Percentiles rank a stretch among this genome's conserved stretches.
These are phyloP conservation scores for Calliphora vomitoria DNA, from an alignment of 2,888 invertebrate species.

Conservation along the genomic window DNA sequence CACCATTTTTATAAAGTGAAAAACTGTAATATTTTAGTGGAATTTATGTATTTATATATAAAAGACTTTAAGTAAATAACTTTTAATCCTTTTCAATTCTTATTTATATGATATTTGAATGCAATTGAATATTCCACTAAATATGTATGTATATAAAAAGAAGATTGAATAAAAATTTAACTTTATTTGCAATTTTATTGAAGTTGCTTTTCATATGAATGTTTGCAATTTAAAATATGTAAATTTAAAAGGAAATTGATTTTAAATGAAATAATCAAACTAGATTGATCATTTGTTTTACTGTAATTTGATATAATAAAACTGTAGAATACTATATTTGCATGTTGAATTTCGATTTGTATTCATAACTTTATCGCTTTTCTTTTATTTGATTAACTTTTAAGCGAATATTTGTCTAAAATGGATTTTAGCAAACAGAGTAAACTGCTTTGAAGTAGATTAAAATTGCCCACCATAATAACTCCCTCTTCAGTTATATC, in stretches of 20 bases:
- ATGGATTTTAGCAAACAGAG: too few relatives aligned
- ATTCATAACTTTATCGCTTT: too few relatives aligned
- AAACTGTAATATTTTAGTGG: background rate
- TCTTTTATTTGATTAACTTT: too few relatives aligned
- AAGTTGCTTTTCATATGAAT: background rate
- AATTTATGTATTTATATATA: conserved; percentile 14
- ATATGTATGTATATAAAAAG: background rate
- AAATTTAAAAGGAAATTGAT: too few relatives aligned
- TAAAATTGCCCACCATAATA: background rate
- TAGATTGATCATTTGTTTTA: too few relatives aligned
- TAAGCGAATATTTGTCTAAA: too few relatives aligned
- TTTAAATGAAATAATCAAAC: too few relatives aligned
- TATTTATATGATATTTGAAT: conserved; percentile 5
- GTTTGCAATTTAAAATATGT: too few relatives aligned
- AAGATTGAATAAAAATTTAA: background rate
- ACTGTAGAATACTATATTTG: too few relatives aligned
- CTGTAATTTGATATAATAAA: too few relatives aligned
- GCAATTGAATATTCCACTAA: background rate
- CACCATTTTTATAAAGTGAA: conserved; percentile 9
- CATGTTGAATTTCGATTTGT: too few relatives aligned
- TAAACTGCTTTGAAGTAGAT: background rate
- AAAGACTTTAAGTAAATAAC: conserved; percentile 11
- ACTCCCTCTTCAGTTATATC: background rate
- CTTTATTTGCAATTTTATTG: background rate
- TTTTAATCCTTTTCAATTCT: conserved; percentile 17